Base-by-base conservation (phyloP, 2,113 vertebrate species). In the Oplegnathus fasciatus region DNA sequence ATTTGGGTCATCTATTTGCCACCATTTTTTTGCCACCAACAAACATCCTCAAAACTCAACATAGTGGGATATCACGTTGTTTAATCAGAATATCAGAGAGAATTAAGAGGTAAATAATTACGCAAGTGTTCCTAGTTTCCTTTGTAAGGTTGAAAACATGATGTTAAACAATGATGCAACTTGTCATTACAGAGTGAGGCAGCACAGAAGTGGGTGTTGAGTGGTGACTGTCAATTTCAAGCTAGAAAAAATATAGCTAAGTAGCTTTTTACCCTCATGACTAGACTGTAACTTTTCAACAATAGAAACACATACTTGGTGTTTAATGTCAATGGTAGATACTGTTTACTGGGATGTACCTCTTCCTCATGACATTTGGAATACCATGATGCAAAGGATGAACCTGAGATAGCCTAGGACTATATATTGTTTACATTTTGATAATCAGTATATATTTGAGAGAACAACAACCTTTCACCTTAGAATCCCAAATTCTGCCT, bases 381-480 rank as follows among this genome's bases (percentile, higher is more conserved):
- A 46, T 57, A 15, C 1, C 1, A 6, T 30, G 50, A n/a, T 17
- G 26, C 17, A 52, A 28, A 34, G 6, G 1, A 20, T 44, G 11
- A 64, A 9, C 32, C 28, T 42, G n/a, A 42, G 34, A 58, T 34
- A 20, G 34, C 37, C 37, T 5, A 30, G 11, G 13, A 76, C n/a
- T 50, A 2, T 24, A n/a, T 54, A 46, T 54, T 66, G 20, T 54
- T 67, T 8, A 42, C 44, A 64, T 64, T 77, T 78, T 30, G 34
- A 10, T 67, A 10, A 68, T 72, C 67, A 61, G 62, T 82, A 55
- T 69, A 75, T 68, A 84, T 78, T 79, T 68, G 5, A 54, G 17
- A 37, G 0, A 62, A 50, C 13, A 32, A 65, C 40, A 74, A 22
- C 60, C 64, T 65, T n/a, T 77, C 30, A 75, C 78, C 26, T 62